Evolutionary conservation across 1,140 invertebrate species (phyloP).

Genomic region (Calycopis cecrops): DNA sequence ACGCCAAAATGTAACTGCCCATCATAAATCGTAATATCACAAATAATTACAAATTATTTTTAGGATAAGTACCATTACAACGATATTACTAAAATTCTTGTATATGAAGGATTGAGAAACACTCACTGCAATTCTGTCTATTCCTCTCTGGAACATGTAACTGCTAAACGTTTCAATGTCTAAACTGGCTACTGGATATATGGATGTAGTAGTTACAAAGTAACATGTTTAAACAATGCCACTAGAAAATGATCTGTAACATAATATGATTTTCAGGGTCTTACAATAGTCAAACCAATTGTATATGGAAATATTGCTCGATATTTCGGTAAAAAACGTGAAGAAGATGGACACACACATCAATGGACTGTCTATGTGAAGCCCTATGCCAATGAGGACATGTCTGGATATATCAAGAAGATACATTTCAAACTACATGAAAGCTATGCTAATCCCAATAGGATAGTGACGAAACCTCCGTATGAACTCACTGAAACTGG

Average conservation of each 20-base stretch:
- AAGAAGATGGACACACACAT: slow-evolving; percentile 99
- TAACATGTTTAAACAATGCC: no score
- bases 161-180: not conserved
- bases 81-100: no score
- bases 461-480: slow-evolving; percentile 94
- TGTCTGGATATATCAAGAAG: slow-evolving; percentile 97
- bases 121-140: no score
- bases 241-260: no score
- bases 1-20: no score
- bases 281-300: slow-evolving; percentile 95
- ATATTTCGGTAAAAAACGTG: slow-evolving; percentile 98
- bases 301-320: slow-evolving; percentile 97
- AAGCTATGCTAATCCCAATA: slow-evolving; percentile 96
- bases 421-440: slow-evolving; percentile 98
- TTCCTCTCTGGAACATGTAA: no score
- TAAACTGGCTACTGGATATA: no score
- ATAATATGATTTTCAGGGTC: slow-evolving; percentile 76
- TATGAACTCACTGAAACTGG: slow-evolving; percentile 99
- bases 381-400: slow-evolving; percentile 94
- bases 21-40: no score
- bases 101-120: no score
- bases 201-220: no score
- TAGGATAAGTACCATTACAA: no score
- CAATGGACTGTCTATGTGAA: slow-evolving; percentile 99
- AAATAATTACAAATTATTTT: no score